Evolutionary conservation across 2,888 invertebrate genomes (phyloP).

Genomic region (Mystacides longicornis): DNA sequence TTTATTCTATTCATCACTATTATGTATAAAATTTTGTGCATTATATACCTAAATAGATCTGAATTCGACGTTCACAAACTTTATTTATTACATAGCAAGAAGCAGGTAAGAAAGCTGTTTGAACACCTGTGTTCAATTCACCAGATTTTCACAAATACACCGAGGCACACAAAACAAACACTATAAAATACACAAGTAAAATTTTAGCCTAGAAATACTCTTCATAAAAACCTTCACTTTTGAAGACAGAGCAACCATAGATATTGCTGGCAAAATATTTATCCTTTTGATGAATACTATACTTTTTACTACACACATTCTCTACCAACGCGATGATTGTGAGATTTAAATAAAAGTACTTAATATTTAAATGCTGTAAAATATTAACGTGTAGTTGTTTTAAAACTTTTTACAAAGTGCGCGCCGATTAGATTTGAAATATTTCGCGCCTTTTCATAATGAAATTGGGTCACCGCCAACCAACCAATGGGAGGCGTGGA

Average conservation of each 20-base stretch:
- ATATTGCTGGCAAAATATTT: no score
- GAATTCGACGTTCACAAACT: no score
- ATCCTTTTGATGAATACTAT: no score
- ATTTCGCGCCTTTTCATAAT: background rate
- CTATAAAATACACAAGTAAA: no score
- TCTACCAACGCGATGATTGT: background rate
- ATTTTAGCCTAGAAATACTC: no score
- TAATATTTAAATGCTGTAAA: background rate
- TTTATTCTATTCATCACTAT: background rate
- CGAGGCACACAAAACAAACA: no score
- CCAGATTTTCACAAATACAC: no score
- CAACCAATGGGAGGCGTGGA: conserved; percentile 39
- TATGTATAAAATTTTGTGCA: background rate
- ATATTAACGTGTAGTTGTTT: background rate
- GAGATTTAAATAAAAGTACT: background rate
- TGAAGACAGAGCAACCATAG: no score
- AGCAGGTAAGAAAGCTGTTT: background rate
- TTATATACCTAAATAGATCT: background rate
- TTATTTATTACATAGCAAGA: background rate
- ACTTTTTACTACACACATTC: no score
- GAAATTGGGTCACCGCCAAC: conserved; percentile 16
- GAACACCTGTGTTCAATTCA: background rate
- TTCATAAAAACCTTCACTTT: no score
- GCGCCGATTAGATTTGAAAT: background rate
- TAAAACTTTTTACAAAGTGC: background rate